phyloP scores from a whole-genome alignment of 2,888 invertebrate genomes.

The Nematopogon swammerdamellus region DNA sequence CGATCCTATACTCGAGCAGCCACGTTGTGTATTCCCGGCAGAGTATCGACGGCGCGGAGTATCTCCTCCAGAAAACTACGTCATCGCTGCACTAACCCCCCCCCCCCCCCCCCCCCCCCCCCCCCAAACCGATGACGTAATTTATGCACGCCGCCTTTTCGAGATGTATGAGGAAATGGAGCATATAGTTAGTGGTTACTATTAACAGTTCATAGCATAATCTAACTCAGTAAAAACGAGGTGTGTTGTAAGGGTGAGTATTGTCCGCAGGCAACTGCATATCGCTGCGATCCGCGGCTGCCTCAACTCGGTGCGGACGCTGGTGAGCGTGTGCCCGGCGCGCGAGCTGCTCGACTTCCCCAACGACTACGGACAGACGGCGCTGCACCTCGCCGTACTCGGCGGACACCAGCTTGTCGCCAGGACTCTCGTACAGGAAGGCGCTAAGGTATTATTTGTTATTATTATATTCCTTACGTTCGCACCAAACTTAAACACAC shows the following conservation, averaged over 20 bases:
- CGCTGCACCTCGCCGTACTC: constrained; percentile 83
- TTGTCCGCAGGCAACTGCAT: constrained; percentile 72
- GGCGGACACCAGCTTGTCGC: constrained; percentile 72
- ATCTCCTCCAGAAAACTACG: too few species aligned
- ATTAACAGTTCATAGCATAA: not conserved
- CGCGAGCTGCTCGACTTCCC: constrained; percentile 72
- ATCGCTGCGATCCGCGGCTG: constrained; percentile 77
- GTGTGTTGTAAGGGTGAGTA: too few species aligned
- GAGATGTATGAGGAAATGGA: not conserved
- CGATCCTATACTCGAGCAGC: too few species aligned
- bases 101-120: too few species aligned
- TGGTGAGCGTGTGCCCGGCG: constrained; percentile 76
- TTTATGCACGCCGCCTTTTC: not conserved
- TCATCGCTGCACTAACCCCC: too few species aligned
- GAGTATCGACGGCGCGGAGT: too few species aligned
- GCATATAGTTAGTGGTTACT: too few species aligned
- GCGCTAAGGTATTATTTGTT: constrained; percentile 67
- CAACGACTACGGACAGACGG: constrained; percentile 77
- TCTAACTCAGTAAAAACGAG: too few species aligned
- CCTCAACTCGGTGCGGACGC: constrained; percentile 66
- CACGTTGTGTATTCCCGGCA: too few species aligned
- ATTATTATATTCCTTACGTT: constrained; percentile 2
- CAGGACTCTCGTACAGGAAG: constrained; percentile 75
- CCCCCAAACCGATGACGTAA: too few species aligned
- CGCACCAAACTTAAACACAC: constrained; percentile 1